Base-by-base conservation (phyloP, 1,140 invertebrate species). In the Melipona quadrifasciata region DNA sequence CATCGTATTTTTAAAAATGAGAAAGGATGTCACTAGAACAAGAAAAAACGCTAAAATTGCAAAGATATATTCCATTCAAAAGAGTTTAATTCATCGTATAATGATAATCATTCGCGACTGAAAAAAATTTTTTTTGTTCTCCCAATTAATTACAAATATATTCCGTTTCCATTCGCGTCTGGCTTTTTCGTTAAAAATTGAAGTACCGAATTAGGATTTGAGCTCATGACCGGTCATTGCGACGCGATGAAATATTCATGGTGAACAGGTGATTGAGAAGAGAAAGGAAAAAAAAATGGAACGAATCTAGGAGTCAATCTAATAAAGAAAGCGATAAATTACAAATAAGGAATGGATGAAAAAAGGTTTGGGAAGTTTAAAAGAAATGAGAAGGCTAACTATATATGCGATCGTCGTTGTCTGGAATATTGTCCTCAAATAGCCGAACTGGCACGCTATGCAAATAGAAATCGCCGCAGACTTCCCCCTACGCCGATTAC, bases 181-280 rank as follows among this genome's bases (percentile, higher is more conserved):
- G 1, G 24, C 19, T 12, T 16, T 27, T 10, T 16, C 58, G n/a
- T 61, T 64, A 51, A 73, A 51, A 73, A 81, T 61, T 21, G 34
- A 77, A 70, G 57, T 70, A 39, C 24, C 34, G 3, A 53, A 21
- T 14, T 58, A 27, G 39, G 77, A 47, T 47, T 47, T 47, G 39
- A 8, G 39, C 39, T 47, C 6, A 0, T 47, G 39, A 51, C 51
- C 73, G 77, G 78, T 86, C 87, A 85, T 85, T 79, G 77, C 73
- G 27, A 58, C 67, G 53, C 61, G 79, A 88, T 88, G 86, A 88
- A 88, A 86, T 88, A 88, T 89, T 88, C 83, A 88, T 83, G 79
- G 16, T 55, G 58, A 53, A 1, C 53, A 70, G 72, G 61, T 88
- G 85, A 47, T 68, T 64, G 39, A n/a, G 8, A 70, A 89, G 68